These are phyloP conservation scores for Amniataba percoides DNA, from an alignment of 2,797 vertebrate genomes.

Conservation along the genomic window DNA sequence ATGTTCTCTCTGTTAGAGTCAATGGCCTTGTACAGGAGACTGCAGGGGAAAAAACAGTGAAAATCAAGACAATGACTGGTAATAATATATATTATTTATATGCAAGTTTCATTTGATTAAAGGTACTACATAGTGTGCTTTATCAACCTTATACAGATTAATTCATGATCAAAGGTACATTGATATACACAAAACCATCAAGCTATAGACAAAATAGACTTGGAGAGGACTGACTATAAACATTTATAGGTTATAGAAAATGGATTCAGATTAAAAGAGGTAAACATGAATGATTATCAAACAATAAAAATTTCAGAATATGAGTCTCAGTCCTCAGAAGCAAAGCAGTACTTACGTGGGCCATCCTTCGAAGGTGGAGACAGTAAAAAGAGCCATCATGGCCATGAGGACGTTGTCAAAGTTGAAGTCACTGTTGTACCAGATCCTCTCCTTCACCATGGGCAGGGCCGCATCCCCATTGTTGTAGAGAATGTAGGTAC, in stretches of 20 bases:
- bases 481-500: constrained; percentile 95
- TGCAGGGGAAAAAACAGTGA: constrained; percentile 66
- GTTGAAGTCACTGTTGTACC: constrained; percentile 98
- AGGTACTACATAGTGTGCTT: neutral
- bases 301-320: neutral
- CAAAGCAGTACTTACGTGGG: constrained; percentile 89
- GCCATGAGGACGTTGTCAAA: constrained; percentile 98
- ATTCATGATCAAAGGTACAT: neutral
- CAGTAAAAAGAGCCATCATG: constrained; percentile 99
- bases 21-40: constrained; percentile 96
- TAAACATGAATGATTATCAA: neutral
- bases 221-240: neutral
- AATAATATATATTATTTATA: neutral
- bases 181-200: neutral
- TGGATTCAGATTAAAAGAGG: neutral
- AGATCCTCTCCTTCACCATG: constrained; percentile 91
- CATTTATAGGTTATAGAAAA: neutral
- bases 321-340: neutral
- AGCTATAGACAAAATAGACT: neutral
- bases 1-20: constrained; percentile 96
- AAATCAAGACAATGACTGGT: neutral
- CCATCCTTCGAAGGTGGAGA: constrained; percentile 99
- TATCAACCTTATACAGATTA: neutral
- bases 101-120: neutral
- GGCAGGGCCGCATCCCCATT: constrained; percentile 93